Evolutionary conservation across 2,888 invertebrate genomes (phyloP).

Genomic region (Heterodera filipjevi): DNA sequence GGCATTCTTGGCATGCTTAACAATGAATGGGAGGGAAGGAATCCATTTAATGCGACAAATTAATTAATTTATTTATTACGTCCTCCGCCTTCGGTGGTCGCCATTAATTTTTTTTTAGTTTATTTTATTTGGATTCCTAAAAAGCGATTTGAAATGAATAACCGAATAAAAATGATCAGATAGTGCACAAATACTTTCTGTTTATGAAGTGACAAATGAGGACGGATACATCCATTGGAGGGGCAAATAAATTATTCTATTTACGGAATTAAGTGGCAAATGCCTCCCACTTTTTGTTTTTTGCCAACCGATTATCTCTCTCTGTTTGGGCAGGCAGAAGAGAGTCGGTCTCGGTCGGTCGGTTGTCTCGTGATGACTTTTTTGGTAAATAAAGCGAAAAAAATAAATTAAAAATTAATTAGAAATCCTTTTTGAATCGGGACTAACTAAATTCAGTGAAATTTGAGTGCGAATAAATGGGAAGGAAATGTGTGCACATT

Average conservation of each 20-base stretch:
- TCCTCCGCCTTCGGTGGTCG: not conserved
- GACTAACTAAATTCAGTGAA: not conserved
- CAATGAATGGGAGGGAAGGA: too few species aligned
- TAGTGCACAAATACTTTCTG: too few species aligned
- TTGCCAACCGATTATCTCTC: not conserved
- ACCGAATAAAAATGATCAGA: too few species aligned
- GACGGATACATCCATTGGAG: too few species aligned
- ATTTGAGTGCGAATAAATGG: not conserved
- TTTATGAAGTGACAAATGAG: too few species aligned
- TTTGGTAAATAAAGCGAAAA: not conserved
- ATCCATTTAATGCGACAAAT: not conserved
- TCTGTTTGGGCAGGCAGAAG: not conserved
- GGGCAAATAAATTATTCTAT: conserved; percentile 6
- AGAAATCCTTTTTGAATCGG: not conserved
- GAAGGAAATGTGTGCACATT: not conserved
- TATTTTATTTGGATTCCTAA: not conserved
- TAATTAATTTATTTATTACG: not conserved
- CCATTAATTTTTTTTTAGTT: not conserved
- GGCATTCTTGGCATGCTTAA: conserved; percentile 6
- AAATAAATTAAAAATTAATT: not conserved
- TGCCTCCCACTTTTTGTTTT: conserved; percentile 3
- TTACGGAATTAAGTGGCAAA: not conserved
- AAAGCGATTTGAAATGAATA: not conserved
- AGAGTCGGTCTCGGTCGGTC: too few species aligned
- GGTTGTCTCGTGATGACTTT: not conserved